Percentiles rank a stretch among this genome's conserved stretches.
Conservation (phyloP, 2,888 invertebrate species). For the Pseudeuparius sepicola region DNA sequence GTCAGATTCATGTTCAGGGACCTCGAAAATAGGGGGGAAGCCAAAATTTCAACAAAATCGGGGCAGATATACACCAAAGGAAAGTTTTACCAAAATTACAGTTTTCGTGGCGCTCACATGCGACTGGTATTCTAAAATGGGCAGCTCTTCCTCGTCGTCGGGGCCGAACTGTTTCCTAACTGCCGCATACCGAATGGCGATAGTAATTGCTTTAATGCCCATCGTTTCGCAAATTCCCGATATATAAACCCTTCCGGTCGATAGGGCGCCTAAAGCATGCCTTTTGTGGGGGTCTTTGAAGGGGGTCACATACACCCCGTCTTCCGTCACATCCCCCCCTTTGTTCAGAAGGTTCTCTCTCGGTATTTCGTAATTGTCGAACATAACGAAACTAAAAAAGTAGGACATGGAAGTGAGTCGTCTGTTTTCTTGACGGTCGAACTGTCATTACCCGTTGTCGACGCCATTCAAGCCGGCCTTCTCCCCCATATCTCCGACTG, state of each 20-base stretch:
- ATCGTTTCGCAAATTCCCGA: slow-evolving; percentile 50
- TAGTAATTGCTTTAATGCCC: slow-evolving; percentile 64
- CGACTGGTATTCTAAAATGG: slow-evolving; percentile 86
- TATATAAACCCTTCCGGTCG: slow-evolving; percentile 73
- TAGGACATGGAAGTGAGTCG: neutral
- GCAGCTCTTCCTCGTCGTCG: slow-evolving; percentile 56
- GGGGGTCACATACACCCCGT: slow-evolving; percentile 71
- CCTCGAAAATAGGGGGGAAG: no score
- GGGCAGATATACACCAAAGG: no score
- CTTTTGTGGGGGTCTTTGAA: slow-evolving; percentile 76
- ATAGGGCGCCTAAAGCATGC: slow-evolving; percentile 74
- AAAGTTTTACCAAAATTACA: no score
- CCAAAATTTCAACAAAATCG: no score
- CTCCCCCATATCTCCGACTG: slow-evolving; percentile 86
- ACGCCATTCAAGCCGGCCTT: slow-evolving; percentile 86
- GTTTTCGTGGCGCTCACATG: no score
- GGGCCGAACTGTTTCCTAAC: slow-evolving; percentile 84
- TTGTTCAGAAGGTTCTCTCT: slow-evolving; percentile 72
- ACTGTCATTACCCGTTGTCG: slow-evolving; percentile 85
- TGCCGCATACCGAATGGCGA: slow-evolving; percentile 80
- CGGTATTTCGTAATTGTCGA: slow-evolving; percentile 71
- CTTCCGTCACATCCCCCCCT: slow-evolving; percentile 74
- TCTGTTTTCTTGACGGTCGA: neutral
- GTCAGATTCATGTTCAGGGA: no score
- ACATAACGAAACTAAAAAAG: slow-evolving; percentile 54